Conservation (phyloP, 2,113 vertebrate genomes). For the Maylandia zebra region DNA sequence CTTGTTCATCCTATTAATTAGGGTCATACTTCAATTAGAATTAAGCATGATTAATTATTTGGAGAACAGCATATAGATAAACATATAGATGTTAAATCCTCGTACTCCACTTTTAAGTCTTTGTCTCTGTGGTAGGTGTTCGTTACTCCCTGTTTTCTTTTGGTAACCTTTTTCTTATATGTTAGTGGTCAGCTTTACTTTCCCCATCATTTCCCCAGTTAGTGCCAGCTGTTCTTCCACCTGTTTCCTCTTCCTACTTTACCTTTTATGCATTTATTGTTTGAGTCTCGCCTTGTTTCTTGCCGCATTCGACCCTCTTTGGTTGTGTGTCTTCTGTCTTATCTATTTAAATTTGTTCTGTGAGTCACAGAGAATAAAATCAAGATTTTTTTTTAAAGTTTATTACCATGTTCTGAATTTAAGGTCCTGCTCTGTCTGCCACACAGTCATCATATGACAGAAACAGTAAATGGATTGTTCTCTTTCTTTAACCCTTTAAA, state of each 20-base stretch:
- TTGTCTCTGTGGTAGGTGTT: neutral
- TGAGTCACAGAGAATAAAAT: neutral
- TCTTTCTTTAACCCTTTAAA: neutral
- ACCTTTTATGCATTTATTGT: neutral
- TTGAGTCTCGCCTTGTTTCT: neutral
- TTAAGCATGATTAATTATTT: neutral
- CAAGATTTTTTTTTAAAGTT: neutral
- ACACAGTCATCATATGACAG: neutral
- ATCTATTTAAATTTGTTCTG: neutral
- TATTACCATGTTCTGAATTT: neutral
- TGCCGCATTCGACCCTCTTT: neutral
- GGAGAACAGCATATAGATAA: neutral
- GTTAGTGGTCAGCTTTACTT: neutral
- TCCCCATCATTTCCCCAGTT: neutral
- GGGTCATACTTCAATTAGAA: neutral
- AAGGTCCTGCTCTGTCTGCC: neutral
- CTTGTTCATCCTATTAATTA: rapidly evolving
- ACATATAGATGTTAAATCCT: neutral
- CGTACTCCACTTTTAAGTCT: neutral
- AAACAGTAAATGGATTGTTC: rapidly evolving
- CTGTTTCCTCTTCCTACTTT: rapidly evolving
- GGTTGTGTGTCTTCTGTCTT: neutral
- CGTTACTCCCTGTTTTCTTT: neutral
- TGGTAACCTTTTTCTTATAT: neutral
- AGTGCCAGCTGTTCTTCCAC: neutral